A percentile compares a stretch with the other conserved stretches of the same genome.
These are phyloP conservation scores for Euproctis similis DNA, from an alignment of 2,888 invertebrate genomes.

Conservation along the genomic window DNA sequence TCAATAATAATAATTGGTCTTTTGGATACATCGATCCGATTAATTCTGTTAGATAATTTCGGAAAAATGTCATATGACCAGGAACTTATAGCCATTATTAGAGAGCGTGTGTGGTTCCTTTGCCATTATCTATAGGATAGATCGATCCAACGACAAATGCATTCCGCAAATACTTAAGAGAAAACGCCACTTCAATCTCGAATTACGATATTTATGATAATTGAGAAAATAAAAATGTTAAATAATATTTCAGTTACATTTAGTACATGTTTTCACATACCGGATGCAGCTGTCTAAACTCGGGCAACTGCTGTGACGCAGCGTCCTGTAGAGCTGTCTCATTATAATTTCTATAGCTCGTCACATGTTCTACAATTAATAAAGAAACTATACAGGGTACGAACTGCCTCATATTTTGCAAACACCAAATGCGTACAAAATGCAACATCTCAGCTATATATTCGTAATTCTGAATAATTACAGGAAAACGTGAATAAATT, in stretches of 20 bases:
- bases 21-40: no score
- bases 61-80: no score
- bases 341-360: slow-evolving; percentile 1
- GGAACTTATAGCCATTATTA: no score
- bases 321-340: slow-evolving; percentile 1
- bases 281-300: slow-evolving; percentile 2
- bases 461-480: background rate
- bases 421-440: slow-evolving; percentile 2
- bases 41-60: no score
- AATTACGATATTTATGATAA: no score
- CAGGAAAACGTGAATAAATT: background rate
- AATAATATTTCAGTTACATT: background rate
- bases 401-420: slow-evolving; percentile 1
- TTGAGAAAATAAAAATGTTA: no score
- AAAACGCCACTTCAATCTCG: no score
- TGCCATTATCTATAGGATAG: no score
- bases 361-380: background rate
- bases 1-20: no score
- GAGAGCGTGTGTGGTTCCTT: no score
- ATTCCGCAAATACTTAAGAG: no score
- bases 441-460: background rate
- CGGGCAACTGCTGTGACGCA: slow-evolving; percentile 1
- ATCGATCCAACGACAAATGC: no score
- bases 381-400: slow-evolving; percentile 1
- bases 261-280: slow-evolving; percentile 1